Evolutionary conservation across 2,113 vertebrate genomes (phyloP), one percentile per base, ranked within the genome.

Genomic region (Channa maculata): DNA sequence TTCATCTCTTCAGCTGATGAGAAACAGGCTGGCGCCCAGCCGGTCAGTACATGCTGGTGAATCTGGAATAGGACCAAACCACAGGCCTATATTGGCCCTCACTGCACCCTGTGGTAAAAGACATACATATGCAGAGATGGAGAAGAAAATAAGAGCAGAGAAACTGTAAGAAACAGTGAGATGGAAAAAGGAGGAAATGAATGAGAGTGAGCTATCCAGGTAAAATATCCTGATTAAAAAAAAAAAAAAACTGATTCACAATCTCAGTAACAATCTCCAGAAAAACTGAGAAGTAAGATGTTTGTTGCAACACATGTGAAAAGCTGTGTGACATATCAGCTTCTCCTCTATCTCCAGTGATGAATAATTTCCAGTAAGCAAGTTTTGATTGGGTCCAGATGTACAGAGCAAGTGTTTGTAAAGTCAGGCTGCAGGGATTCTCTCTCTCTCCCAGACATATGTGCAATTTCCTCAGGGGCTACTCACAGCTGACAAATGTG

Each of bases 401-500:
- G 90, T 84, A 65, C 48, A 59, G 65, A 62, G 63, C 71, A 69
- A 65, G 54, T 88, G n/a, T 74, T 61, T 74, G 64, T 77, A 84
- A 36, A 71, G 71, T 75, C 65, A 74, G 64, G 70, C 68, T 41
- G 65, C 59, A 52, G 74, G 39, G 15, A 51, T 82, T 79, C 58
- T 54, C 71, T 79, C 58, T 54, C 71, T 60, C 75, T 68, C 69
- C 73, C 90, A 90, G 89, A 88, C 82, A n/a, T 69, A 86, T 89
- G 86, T 91, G 86, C 88, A 85, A 90, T 87, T 81, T 90, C 86
- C 90, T 82, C 65, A 44, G 77, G 64, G 74, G 60, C 76, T 43
- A 53, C 77, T 85, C 81, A 77, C 65, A 54, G 74, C 85, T 89
- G 89, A 92, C 87, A 83, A 88, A 91, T 92, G 82, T 91, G 90